phyloP scores from a whole-genome alignment of 2,113 vertebrate genomes.

The Pampusana beccarii region DNA sequence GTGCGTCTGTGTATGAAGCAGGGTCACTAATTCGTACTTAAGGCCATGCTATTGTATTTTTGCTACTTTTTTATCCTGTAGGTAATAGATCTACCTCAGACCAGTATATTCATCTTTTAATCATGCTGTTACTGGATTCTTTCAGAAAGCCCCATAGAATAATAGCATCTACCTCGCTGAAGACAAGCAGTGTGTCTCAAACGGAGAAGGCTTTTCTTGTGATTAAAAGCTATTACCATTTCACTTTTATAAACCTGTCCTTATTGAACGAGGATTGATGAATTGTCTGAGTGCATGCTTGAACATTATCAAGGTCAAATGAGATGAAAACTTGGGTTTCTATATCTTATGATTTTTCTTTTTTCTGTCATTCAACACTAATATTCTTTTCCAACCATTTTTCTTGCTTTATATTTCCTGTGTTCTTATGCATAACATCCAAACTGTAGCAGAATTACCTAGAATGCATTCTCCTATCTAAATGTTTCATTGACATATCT shows the following conservation, averaged over 20 bases:
- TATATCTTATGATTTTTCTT: fast-evolving
- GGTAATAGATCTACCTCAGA: neutral
- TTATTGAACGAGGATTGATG: neutral
- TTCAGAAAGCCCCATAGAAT: neutral
- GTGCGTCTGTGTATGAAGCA: neutral
- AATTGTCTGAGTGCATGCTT: neutral
- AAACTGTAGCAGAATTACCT: neutral
- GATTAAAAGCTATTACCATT: neutral
- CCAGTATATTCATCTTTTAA: neutral
- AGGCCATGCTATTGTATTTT: neutral
- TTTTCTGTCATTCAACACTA: neutral
- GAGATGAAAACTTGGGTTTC: neutral
- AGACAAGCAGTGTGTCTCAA: neutral
- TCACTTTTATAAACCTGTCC: neutral
- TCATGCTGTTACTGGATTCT: neutral
- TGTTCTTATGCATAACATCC: neutral
- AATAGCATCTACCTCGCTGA: fast-evolving
- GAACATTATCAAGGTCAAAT: neutral
- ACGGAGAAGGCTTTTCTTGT: neutral
- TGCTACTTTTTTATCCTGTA: neutral
- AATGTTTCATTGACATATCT: neutral
- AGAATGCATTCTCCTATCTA: neutral
- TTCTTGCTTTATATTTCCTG: neutral
- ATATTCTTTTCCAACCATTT: neutral
- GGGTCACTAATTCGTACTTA: neutral